Evolutionary conservation across 2,888 invertebrate species (phyloP).

Genomic region (Machimus rusticus): DNA sequence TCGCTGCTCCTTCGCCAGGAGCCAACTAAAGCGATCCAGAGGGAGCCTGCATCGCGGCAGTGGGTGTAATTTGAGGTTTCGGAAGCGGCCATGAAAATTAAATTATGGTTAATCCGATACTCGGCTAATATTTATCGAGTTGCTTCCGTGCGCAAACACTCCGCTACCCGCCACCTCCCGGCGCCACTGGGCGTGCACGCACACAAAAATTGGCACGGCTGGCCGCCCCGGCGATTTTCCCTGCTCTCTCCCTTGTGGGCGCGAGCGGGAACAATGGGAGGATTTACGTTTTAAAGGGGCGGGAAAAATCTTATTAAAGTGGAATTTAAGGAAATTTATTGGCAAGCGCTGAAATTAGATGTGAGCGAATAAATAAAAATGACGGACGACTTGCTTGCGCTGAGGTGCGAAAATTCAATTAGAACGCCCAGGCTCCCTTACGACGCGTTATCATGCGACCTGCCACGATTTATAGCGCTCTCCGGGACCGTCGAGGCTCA

Average conservation of each 20-base stretch:
- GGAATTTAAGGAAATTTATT: slow-evolving; percentile 40
- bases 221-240: background rate
- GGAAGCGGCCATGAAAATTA: slow-evolving; percentile 46
- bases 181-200: background rate
- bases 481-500: background rate
- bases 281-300: slow-evolving; percentile 36
- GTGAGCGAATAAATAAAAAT: slow-evolving; percentile 14
- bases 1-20: background rate
- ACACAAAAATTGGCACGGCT: background rate
- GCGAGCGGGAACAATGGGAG: slow-evolving; percentile 1
- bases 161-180: background rate
- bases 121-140: slow-evolving; percentile 46
- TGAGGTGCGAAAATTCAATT: slow-evolving; percentile 43
- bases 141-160: background rate
- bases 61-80: slow-evolving; percentile 46
- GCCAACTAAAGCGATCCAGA: background rate
- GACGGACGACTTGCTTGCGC: background rate
- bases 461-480: background rate
- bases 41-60: background rate
- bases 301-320: slow-evolving; percentile 33
- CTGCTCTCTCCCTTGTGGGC: background rate
- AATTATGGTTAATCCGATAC: slow-evolving; percentile 47
- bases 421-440: slow-evolving; percentile 12
- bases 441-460: slow-evolving; percentile 38
- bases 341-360: background rate